Conservation (phyloP, 2,797 vertebrate genomes). For the Neosalanx taihuensis region DNA sequence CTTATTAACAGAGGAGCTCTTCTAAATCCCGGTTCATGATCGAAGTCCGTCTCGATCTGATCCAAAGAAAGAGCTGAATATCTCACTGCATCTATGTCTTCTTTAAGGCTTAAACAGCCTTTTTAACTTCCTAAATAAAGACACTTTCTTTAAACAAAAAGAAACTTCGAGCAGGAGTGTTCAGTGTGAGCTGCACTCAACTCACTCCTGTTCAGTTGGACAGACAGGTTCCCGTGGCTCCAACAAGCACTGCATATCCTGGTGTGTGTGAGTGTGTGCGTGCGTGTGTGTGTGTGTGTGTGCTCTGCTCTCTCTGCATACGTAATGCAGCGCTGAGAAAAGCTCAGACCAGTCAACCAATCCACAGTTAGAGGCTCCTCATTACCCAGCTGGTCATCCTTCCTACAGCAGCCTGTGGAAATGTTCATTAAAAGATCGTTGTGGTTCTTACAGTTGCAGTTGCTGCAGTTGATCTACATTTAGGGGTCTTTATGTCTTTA, state of each 20-base stretch:
- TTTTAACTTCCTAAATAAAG: neutral
- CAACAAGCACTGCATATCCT: neutral
- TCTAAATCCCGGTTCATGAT: conserved; percentile 23
- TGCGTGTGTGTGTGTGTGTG: too few species aligned
- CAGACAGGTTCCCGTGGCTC: neutral
- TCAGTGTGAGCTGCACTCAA: neutral
- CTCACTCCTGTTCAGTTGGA: neutral
- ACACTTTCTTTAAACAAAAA: neutral
- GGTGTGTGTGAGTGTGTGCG: neutral
- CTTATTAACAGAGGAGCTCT: conserved; percentile 15
- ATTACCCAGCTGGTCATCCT: conserved; percentile 4
- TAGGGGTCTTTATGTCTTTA: neutral
- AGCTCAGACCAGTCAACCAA: conserved; percentile 25
- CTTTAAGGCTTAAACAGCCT: neutral
- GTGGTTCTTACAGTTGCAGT: neutral
- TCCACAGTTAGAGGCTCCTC: conserved; percentile 9
- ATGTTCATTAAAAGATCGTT: conserved; percentile 7
- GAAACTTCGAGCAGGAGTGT: conserved; percentile 7
- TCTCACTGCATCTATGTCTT: conserved; percentile 4
- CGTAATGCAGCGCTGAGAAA: conserved; percentile 21
- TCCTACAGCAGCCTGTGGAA: neutral
- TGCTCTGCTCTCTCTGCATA: conserved; percentile 12
- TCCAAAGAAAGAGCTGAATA: conserved; percentile 8
- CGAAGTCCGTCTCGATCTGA: conserved; percentile 23
- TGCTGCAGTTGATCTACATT: neutral